Conservation (phyloP, 2,888 invertebrate species). For the Drosophila histrio region DNA sequence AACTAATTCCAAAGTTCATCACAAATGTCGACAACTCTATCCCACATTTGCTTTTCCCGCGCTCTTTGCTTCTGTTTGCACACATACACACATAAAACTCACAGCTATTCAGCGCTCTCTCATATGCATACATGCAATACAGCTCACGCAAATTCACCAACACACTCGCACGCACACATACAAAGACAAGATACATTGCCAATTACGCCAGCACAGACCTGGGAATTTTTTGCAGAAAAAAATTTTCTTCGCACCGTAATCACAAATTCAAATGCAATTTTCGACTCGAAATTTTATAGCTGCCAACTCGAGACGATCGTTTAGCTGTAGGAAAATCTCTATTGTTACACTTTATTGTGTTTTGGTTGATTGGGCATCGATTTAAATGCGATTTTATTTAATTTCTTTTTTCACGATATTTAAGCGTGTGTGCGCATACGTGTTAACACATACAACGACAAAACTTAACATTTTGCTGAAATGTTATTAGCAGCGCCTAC, state of each 20-base stretch:
- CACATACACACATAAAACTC: conserved; percentile 26
- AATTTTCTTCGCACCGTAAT: conserved; percentile 63
- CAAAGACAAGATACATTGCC: conserved; percentile 52
- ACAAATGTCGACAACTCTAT: conserved; percentile 52
- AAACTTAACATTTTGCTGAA: conserved; percentile 51
- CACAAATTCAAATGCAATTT: conserved; percentile 69
- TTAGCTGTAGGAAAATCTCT: conserved; percentile 50
- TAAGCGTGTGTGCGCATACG: conserved; percentile 63
- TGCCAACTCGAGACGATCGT: conserved; percentile 52
- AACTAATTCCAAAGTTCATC: not conserved
- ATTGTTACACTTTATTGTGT: conserved; percentile 65
- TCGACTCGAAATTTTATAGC: conserved; percentile 50
- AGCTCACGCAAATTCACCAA: conserved; percentile 23
- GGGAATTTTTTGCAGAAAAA: conserved; percentile 76
- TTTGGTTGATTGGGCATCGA: conserved; percentile 59
- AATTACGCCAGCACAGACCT: conserved; percentile 80
- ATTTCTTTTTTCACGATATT: conserved; percentile 72
- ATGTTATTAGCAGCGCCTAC: conserved; percentile 34
- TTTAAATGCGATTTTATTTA: conserved; percentile 63
- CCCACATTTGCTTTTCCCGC: conserved; percentile 41
- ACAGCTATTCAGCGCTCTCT: conserved; percentile 54
- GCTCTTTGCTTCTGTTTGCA: conserved; percentile 49
- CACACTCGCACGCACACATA: conserved; percentile 29
- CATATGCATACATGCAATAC: conserved; percentile 29
- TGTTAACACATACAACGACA: conserved; percentile 47